Evolutionary conservation across 2,113 vertebrate species (phyloP).

Genomic region (Pterophyllum scalare): DNA sequence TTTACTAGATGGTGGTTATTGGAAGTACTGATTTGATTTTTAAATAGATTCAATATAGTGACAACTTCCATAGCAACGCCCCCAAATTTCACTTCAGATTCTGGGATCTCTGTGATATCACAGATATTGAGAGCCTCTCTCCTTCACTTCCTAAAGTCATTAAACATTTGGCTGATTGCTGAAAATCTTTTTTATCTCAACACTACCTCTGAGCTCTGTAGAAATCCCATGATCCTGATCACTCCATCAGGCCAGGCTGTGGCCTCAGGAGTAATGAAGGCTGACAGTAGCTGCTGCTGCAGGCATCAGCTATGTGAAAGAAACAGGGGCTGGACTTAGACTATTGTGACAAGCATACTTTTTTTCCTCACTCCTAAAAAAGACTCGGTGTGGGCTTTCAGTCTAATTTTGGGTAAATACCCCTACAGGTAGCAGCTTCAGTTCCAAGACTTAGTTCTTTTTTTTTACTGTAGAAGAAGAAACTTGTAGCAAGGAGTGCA

Average conservation of each 20-base stretch:
- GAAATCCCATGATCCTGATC: slow-evolving; percentile 56
- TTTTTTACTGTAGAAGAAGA: slow-evolving; percentile 5
- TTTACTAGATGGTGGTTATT: background rate
- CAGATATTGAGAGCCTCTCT: background rate
- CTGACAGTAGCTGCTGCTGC: background rate
- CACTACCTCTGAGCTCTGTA: background rate
- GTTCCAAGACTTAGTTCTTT: background rate
- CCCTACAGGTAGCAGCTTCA: slow-evolving; percentile 12
- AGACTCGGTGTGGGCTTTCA: background rate
- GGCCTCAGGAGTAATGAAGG: background rate
- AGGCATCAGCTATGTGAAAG: background rate
- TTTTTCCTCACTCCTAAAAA: background rate
- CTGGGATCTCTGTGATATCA: background rate
- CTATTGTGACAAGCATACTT: background rate
- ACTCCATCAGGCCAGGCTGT: slow-evolving; percentile 15
- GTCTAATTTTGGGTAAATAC: slow-evolving; percentile 25
- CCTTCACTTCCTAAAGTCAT: slow-evolving; percentile 7
- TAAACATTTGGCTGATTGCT: slow-evolving; percentile 7
- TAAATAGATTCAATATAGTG: background rate
- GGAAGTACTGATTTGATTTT: background rate
- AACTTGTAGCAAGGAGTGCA: background rate
- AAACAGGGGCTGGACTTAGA: background rate
- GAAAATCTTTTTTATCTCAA: slow-evolving; percentile 26
- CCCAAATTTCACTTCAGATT: background rate
- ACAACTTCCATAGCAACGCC: background rate